Conservation (phyloP, 1,140 invertebrate genomes). For the Oedothorax gibbosus region DNA sequence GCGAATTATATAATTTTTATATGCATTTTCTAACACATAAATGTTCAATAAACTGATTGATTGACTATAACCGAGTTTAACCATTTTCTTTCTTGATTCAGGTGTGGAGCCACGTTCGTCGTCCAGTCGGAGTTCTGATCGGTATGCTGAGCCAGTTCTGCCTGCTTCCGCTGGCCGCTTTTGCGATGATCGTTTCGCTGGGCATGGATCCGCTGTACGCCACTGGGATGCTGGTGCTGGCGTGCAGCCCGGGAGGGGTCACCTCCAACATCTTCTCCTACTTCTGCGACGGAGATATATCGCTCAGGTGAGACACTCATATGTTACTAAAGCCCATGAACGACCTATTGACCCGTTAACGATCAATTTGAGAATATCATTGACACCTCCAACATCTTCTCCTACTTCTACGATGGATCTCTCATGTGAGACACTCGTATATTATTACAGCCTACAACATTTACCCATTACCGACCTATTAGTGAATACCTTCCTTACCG, state of each 20-base stretch:
- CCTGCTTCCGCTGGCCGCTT: constrained; percentile 68
- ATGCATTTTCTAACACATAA: too few relatives aligned
- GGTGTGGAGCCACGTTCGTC: constrained; percentile 65
- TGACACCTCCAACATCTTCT: too few relatives aligned
- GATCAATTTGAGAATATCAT: too few relatives aligned
- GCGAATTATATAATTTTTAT: too few relatives aligned
- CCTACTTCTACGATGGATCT: too few relatives aligned
- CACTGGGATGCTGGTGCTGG: constrained; percentile 67
- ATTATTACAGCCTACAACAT: too few relatives aligned
- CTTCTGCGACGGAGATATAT: constrained; percentile 69
- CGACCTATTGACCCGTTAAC: background rate
- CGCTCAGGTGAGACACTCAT: constrained; percentile 66
- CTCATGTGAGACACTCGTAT: too few relatives aligned
- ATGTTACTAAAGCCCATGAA: background rate
- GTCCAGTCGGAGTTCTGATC: constrained; percentile 68
- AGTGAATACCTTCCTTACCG: too few relatives aligned
- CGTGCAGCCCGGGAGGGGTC: constrained; percentile 68
- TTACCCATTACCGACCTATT: too few relatives aligned
- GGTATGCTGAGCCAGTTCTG: constrained; percentile 70
- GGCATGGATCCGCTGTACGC: constrained; percentile 62
- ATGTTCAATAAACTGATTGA: too few relatives aligned
- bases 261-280: constrained; percentile 70
- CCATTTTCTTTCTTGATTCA: constrained; percentile 2
- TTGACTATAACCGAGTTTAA: too few relatives aligned
- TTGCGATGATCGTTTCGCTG: constrained; percentile 63